Evolutionary conservation across 2,797 vertebrate species (phyloP).

Genomic region (Phaenicophaeus curvirostris): DNA sequence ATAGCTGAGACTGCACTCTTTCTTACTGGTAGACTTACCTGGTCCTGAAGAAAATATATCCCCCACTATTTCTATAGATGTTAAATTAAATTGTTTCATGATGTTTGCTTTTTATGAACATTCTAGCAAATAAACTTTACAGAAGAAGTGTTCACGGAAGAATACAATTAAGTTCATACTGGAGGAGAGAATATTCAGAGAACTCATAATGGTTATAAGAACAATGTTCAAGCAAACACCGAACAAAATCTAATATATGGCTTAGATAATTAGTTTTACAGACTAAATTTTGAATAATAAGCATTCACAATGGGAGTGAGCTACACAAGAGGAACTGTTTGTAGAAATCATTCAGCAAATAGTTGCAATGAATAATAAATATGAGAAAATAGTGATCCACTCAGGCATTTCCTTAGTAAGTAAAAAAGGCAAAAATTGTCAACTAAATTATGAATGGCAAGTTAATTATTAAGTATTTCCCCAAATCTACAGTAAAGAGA

Average conservation of each 20-base stretch:
- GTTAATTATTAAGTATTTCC: slow-evolving; percentile 46
- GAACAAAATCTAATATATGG: background rate
- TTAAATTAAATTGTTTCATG: background rate
- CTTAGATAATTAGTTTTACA: slow-evolving; percentile 15
- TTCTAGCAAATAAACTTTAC: background rate
- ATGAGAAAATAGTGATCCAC: slow-evolving; percentile 28
- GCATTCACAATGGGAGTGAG: slow-evolving; percentile 2
- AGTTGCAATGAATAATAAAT: slow-evolving; percentile 62
- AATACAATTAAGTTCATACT: background rate
- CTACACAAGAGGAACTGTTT: slow-evolving; percentile 32
- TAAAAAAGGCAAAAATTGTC: slow-evolving; percentile 27
- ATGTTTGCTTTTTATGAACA: background rate
- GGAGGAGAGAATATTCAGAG: background rate
- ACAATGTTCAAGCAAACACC: background rate
- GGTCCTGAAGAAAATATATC: background rate
- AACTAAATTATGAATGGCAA: slow-evolving; percentile 49
- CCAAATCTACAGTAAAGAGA: background rate
- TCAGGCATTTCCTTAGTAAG: slow-evolving; percentile 16
- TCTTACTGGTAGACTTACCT: background rate
- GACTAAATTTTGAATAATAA: slow-evolving; percentile 40
- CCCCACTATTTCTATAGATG: background rate
- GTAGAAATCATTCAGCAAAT: slow-evolving; percentile 48
- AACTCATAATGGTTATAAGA: background rate
- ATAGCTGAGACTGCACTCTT: background rate
- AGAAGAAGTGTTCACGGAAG: background rate